phyloP scores from a whole-genome alignment of 2,888 invertebrate genomes.

The Polyommatus icarus region DNA sequence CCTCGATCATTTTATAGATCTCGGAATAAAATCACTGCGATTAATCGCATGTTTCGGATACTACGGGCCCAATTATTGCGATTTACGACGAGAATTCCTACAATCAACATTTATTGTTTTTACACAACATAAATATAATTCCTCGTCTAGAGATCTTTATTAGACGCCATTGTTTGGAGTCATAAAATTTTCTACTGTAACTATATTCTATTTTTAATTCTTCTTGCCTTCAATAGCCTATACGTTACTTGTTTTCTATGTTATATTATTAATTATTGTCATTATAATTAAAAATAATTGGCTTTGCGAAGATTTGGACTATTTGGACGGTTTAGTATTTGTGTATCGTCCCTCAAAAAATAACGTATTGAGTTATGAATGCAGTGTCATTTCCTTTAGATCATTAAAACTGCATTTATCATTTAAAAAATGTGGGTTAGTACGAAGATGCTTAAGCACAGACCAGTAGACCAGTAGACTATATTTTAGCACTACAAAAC shows the following conservation, averaged over 20 bases:
- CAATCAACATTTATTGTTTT: slow-evolving; percentile 7
- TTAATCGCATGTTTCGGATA: slow-evolving; percentile 48
- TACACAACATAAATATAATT: slow-evolving; percentile 14
- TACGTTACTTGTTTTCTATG: not conserved
- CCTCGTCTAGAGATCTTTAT: not conserved
- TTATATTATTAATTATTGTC: not conserved
- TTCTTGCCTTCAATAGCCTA: not conserved
- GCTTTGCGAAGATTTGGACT: too few species aligned
- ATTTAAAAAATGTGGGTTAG: too few species aligned
- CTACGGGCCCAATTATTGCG: slow-evolving; percentile 33
- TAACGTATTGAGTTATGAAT: too few species aligned
- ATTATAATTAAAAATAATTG: too few species aligned
- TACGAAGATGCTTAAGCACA: too few species aligned
- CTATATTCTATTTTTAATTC: not conserved
- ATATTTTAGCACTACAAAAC: not conserved
- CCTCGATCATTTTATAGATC: slow-evolving; percentile 72
- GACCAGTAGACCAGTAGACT: too few species aligned
- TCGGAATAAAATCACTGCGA: slow-evolving; percentile 58
- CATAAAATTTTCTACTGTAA: not conserved
- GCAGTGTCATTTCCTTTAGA: too few species aligned
- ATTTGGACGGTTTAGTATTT: too few species aligned
- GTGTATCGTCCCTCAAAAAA: too few species aligned
- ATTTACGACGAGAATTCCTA: slow-evolving; percentile 16
- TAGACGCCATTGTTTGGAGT: not conserved
- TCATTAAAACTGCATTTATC: too few species aligned